A percentile compares a stretch with the other conserved stretches of the same genome.
These are phyloP conservation scores for Melanocharis versteri DNA, from an alignment of 2,113 vertebrate genomes.

Conservation along the genomic window DNA sequence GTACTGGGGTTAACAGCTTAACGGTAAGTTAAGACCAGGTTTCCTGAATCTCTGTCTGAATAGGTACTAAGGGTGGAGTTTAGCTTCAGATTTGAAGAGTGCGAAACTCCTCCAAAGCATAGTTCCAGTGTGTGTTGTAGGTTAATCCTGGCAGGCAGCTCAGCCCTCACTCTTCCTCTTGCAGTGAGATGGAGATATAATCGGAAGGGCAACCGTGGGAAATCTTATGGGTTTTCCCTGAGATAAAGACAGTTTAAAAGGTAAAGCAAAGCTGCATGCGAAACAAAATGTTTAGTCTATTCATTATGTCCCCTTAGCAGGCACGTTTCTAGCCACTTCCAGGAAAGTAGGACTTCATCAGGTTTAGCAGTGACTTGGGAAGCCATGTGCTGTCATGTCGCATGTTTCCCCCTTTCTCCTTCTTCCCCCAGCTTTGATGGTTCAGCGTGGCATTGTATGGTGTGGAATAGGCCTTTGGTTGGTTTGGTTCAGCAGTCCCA, in stretches of 20 bases:
- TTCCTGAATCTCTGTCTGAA: not conserved
- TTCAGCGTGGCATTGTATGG: not conserved
- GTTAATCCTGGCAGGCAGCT: not conserved
- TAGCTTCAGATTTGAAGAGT: not conserved
- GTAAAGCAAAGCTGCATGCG: not conserved
- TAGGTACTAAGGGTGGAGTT: not conserved
- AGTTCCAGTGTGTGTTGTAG: not conserved
- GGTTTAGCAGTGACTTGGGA: rapidly evolving
- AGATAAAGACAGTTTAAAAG: not conserved
- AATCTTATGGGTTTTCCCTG: not conserved
- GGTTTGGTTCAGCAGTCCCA: not conserved
- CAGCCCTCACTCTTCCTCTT: not conserved
- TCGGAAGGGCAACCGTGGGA: not conserved
- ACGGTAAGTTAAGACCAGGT: not conserved
- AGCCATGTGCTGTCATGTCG: rapidly evolving
- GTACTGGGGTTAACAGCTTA: not conserved
- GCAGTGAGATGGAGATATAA: not conserved
- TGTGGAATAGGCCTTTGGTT: not conserved
- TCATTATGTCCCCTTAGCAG: not conserved
- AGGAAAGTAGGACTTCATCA: not conserved
- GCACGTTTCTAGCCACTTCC: not conserved
- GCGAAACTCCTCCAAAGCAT: not conserved
- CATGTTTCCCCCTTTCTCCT: rapidly evolving
- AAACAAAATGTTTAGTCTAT: not conserved
- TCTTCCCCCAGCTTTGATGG: not conserved